Evolutionary conservation across 2,797 vertebrate genomes (phyloP).

Genomic region (Ambastaia sidthimunki): DNA sequence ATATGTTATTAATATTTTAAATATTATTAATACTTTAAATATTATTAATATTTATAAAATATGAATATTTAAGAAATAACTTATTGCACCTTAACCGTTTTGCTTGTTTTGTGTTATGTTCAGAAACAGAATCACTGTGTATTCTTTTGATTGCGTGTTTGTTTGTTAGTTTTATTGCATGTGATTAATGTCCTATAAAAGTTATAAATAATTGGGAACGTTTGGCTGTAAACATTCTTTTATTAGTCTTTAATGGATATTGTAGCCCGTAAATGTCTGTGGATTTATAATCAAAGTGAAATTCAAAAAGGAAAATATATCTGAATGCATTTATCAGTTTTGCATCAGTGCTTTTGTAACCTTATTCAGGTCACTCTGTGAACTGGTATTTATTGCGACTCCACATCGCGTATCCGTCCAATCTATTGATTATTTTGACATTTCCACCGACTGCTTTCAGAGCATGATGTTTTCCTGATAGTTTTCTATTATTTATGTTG

Average conservation of each 20-base stretch:
- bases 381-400: conserved; percentile 8
- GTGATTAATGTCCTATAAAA: background rate
- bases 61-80: no score
- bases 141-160: background rate
- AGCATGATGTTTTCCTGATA: background rate
- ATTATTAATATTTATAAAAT: no score
- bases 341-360: conserved; percentile 4
- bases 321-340: background rate
- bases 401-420: background rate
- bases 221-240: background rate
- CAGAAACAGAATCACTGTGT: background rate
- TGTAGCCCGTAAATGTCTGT: background rate
- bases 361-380: background rate
- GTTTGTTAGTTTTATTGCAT: background rate
- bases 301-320: background rate
- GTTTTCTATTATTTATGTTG: background rate
- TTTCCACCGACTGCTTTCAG: conserved; percentile 12
- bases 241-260: background rate
- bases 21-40: no score
- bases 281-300: background rate
- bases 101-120: background rate
- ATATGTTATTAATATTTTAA: no score
- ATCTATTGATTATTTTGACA: conserved; percentile 30
- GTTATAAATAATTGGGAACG: background rate
- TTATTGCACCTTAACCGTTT: no score